These are phyloP conservation scores for Tragelaphus imberbis DNA, from an alignment of 2,113 vertebrate genomes.

Conservation along the genomic window DNA sequence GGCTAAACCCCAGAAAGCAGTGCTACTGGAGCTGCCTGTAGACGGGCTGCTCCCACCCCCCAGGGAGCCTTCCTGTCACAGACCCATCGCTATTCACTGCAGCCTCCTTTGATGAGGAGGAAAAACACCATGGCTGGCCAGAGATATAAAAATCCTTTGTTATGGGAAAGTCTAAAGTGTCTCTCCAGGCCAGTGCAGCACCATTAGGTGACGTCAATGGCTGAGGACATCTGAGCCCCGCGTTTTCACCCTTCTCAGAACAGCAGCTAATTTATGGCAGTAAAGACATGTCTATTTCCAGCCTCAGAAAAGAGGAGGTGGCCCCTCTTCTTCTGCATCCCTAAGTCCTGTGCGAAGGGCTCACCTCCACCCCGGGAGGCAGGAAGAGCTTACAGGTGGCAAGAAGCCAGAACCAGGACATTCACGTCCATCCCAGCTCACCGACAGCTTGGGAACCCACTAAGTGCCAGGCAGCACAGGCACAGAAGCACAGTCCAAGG, in stretches of 20 bases:
- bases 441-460: not conserved
- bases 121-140: not conserved
- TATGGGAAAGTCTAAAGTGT: slow-evolving; percentile 48
- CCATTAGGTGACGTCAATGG: slow-evolving; percentile 61
- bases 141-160: slow-evolving; percentile 38
- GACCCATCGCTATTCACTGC: not conserved
- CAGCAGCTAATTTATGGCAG: slow-evolving; percentile 34
- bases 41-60: not conserved
- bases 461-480: not conserved
- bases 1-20: slow-evolving; percentile 11
- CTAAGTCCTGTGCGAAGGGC: not conserved
- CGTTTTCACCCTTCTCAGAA: slow-evolving; percentile 13
- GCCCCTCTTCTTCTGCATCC: not conserved
- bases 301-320: not conserved
- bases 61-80: not conserved
- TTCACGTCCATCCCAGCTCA: not conserved
- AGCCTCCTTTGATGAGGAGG: not conserved
- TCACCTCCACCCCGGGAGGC: not conserved
- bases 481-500: not conserved
- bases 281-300: slow-evolving; percentile 46
- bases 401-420: not conserved
- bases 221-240: slow-evolving; percentile 24
- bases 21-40: not conserved
- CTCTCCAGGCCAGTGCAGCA: slow-evolving; percentile 32
- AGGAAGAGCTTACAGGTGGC: not conserved